phyloP scores from a whole-genome alignment of 2,888 invertebrate genomes.

The Allolobophora icterica region DNA sequence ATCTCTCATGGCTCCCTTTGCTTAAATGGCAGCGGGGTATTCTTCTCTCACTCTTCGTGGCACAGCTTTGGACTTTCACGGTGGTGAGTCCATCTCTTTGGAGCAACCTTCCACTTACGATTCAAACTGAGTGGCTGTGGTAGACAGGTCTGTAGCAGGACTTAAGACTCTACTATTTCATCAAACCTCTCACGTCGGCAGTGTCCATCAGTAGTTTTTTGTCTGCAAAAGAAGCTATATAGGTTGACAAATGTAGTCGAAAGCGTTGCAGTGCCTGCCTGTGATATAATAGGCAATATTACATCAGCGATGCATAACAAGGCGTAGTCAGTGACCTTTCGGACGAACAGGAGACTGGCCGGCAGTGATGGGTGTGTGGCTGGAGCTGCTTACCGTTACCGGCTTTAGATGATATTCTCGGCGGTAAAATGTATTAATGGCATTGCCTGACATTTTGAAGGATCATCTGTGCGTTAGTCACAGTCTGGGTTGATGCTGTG shows the following conservation, averaged over 20 bases:
- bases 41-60: no score
- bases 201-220: no score
- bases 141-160: background rate
- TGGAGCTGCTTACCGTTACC: background rate
- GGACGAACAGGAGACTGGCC: background rate
- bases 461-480: background rate
- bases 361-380: background rate
- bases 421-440: constrained; percentile 17
- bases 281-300: background rate
- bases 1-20: no score
- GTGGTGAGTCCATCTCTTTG: no score
- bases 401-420: background rate
- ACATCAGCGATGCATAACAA: background rate
- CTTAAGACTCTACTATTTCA: no score
- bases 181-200: no score
- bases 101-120: no score
- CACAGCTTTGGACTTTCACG: no score
- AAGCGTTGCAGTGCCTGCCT: background rate
- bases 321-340: background rate
- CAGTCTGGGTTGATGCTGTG: background rate
- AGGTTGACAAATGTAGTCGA: background rate
- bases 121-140: no score
- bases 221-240: background rate
- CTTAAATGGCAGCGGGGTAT: no score
- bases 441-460: background rate